Base-by-base conservation (phyloP, 2,797 vertebrate genomes). In the Scolopax bukidnonensis region DNA sequence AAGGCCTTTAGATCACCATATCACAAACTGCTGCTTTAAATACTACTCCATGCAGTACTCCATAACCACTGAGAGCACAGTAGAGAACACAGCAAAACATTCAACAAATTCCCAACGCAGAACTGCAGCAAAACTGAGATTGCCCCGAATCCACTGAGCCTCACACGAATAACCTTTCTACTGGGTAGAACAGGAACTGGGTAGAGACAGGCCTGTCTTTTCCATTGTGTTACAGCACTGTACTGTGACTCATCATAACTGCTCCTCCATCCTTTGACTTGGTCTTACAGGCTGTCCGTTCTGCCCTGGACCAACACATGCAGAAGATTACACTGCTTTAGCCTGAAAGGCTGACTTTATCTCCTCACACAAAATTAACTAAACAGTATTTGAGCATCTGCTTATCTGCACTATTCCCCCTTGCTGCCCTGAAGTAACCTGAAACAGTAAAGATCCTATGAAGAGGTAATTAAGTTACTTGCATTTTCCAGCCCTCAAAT, bases 1-100 rank as follows among this genome's bases (percentile, higher is more conserved):
- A 74, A 87, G 95, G 67, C 86, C 86, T 93, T 83, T 24, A 84
- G 57, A 83, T 57, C 74, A 75, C 45, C 60, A 60, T 82, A 83
- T 60, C 84, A 60, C 6, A 80, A 85, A 92, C 2, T 67, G 71
- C 68, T 60, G 60, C 81, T 89, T 80, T 86, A 74, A 90, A 67
- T 32, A 56, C 57, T 18, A 33, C 56, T 84, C 89, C 82, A 19
- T 14, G 75, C 84, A 87, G 82, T 47, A 38, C 65, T 38, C 47
- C 19, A 2, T 10, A 59, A 73, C 12, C 57, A n/a, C 64, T 3
- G 53, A 38, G 59, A 79, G 74, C 67, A 65, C 64, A 56, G 69
- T 0, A 63, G 17, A 60, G 79, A 84, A 81, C 57, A 40, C 0
- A 64, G 73, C 6, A 6, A 82, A 91, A 85, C 38, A n/a, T 1